Evolutionary conservation across 2,113 vertebrate genomes (phyloP), one percentile per base, ranked within the genome.

Genomic region (Sinocyclocheilus anshuiensis): DNA sequence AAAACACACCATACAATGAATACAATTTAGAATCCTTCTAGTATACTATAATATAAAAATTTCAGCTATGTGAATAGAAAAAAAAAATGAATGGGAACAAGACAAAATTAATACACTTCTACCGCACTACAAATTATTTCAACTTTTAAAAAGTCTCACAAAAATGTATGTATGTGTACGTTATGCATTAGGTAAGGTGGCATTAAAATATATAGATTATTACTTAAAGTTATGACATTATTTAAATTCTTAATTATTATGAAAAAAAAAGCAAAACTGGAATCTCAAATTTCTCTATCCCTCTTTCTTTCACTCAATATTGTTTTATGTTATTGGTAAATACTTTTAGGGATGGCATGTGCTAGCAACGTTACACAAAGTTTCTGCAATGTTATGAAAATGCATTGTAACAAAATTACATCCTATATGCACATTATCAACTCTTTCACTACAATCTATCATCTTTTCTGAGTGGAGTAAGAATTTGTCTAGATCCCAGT

Each of bases 401-500:
- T 63, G 4, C 48, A 50, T 45, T 10, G 15, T 20, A 3, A 36
- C 65, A 36, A 71, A 71, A 10, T 20, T 1, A 26, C 26, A 26
- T 26, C 26, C 29, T 33, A 33, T 33, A 33, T 33, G 29, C 29
- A 33, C 29, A 33, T 33, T 33, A 33, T 33, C 29, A 33, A 33
- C 42, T 45, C 9, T 45, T 45, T 45, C 29, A 42, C 42, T 42
- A 69, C 22, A 6, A 2, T 12, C 53, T 84, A 24, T 15, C 71
- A 0, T 71, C 42, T 45, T 81, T 86, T 67, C 22, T 26, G 3
- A 87, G 36, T 6, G 59, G 16, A 84, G 45, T 2, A 45, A 45
- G 3, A 45, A 45, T 45, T 2, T 45, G 13, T 61, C 15, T 53
- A n/a, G 77, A 72, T 63, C 22, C 78, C 11, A 87, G 86, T 72